Evolutionary conservation across 2,888 invertebrate genomes (phyloP), one percentile per base, ranked within the genome.

Genomic region (Synergus laeviventris): DNA sequence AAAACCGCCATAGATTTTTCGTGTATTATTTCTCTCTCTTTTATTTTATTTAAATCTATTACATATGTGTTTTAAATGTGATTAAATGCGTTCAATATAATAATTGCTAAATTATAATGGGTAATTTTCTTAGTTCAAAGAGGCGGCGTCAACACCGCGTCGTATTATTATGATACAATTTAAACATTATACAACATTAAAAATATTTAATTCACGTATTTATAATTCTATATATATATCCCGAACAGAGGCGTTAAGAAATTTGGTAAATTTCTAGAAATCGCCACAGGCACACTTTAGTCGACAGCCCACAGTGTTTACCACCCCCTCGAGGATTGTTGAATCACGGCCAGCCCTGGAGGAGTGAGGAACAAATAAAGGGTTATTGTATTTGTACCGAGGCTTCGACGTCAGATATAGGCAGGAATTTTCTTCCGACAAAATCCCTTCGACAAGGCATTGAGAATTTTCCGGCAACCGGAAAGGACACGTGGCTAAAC

Each of bases 351-450:
- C 87, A 86, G 80, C 45, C 77, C 80, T 76, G 74, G 78, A 74
- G 75, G 75, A 81, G 83, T 76, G 80, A 84, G 86, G 83, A 89
- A 89, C 89, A 90, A 91, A 91, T 90, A 90, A 91, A 90, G 91
- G 91, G 91, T 90, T 91, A 91, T 90, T 90, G 87, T 91, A 89
- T 91, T 91, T 90, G 87, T 89, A 81, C 87, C 85, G 80, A 81
- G 81, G 88, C 87, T 89, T 80, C 76, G 39, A 75, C 74, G 78
- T 81, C 77, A 76, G 80, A 81, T 80, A 83, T 81, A 76, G 76
- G 74, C 74, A 36, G 74, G 76, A 39, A 66, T 78, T 78, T 77
- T 79, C 75, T 76, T 77, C 74, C 78, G 59, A 42, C 24, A 45
- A 66, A 42, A 77, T 79, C 73, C 59, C 70, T 76, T 75, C 78